A percentile compares a stretch with the other conserved stretches of the same genome.
Evolutionary conservation across 2,888 invertebrate species (phyloP).

Genomic region (Eupithecia subumbrata): DNA sequence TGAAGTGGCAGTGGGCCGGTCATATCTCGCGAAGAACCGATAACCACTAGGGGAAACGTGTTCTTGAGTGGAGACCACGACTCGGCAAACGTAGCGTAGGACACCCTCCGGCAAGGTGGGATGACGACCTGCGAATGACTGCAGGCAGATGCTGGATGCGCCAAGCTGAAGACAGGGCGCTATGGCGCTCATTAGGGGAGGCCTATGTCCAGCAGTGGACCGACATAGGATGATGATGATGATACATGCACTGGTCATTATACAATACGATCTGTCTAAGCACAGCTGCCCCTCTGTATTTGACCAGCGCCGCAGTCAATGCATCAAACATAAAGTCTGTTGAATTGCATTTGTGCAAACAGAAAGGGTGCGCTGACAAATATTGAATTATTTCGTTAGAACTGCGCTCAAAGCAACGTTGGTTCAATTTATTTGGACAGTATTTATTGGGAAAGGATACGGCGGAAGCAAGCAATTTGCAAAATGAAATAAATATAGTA

Average conservation of each 20-base stretch:
- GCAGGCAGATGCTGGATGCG: no score
- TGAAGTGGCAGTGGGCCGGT: no score
- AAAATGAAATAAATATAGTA: background rate
- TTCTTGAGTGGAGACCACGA: no score
- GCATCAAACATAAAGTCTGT: constrained; percentile 60
- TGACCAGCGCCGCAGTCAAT: constrained; percentile 47
- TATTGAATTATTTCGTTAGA: constrained; percentile 70
- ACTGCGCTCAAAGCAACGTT: constrained; percentile 41
- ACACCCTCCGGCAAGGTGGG: no score
- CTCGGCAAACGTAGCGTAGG: no score
- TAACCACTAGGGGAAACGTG: no score
- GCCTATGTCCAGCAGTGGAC: no score
- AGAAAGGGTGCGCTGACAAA: constrained; percentile 72
- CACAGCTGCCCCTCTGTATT: constrained; percentile 34
- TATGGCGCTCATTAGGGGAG: no score
- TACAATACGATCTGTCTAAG: constrained; percentile 17
- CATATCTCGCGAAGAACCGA: no score
- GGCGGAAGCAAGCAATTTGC: background rate
- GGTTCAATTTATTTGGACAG: constrained; percentile 35
- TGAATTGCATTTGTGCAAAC: constrained; percentile 64
- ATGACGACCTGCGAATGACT: no score
- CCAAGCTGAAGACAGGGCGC: no score
- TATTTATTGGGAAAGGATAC: constrained; percentile 14
- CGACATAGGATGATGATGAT: background rate
- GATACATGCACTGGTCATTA: constrained; percentile 8